phyloP scores from a whole-genome alignment of 2,797 vertebrate species.

The Anguilla obscura region DNA sequence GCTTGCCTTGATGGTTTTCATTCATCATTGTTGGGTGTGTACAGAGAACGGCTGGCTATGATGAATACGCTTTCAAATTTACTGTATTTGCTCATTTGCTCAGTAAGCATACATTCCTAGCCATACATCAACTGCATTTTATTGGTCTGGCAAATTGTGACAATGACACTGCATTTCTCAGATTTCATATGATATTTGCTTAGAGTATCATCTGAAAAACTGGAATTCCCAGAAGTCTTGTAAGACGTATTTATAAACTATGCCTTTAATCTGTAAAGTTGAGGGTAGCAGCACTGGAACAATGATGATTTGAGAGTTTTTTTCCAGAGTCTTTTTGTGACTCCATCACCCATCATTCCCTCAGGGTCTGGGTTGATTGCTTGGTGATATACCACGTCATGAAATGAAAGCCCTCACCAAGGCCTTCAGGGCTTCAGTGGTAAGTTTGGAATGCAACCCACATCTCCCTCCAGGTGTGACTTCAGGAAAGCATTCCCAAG shows the following conservation, averaged over 20 bases:
- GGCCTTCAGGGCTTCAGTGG: not conserved
- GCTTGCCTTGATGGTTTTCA: not conserved
- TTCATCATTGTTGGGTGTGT: not conserved
- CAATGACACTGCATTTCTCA: not conserved
- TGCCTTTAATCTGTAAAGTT: not conserved
- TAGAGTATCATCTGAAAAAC: not conserved
- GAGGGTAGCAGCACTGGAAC: not conserved
- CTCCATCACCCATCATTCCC: not conserved
- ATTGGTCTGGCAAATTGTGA: not conserved
- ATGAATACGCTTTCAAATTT: not conserved
- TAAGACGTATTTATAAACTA: not conserved
- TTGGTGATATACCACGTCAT: not conserved
- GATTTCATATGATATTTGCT: not conserved
- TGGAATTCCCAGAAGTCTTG: not conserved
- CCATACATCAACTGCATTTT: not conserved
- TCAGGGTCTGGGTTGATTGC: not conserved
- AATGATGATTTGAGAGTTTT: not conserved
- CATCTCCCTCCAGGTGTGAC: not conserved
- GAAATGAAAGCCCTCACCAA: not conserved
- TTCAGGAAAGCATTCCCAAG: not conserved
- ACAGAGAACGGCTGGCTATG: not conserved
- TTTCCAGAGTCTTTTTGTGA: not conserved
- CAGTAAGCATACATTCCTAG: not conserved
- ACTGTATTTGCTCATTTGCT: not conserved
- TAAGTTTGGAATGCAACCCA: not conserved